Base-by-base conservation (phyloP, 2,797 vertebrate species). In the Sebastes elongatus region DNA sequence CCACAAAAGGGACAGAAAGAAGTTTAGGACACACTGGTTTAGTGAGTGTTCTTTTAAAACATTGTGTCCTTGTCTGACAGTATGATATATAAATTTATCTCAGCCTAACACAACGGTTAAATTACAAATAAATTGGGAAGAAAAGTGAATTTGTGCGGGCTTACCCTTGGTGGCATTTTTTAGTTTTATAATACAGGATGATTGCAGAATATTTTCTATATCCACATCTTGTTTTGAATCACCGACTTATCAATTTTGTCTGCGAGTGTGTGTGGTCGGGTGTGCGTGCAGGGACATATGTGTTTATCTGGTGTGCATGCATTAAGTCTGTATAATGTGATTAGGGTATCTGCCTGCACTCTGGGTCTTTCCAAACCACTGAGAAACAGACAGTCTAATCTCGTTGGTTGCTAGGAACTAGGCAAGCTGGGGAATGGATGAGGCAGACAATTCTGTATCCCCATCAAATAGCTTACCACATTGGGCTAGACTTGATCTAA, bases 371-470 rank as follows among this genome's bases (percentile, higher is more conserved):
- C 77, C 74, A 78, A 89, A 88, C 81, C 89, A 64, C 80, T 4
- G 81, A 87, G 74, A 92, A 89, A 91, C 93, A 92, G 90, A 88
- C 76, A 61, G 85, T 64, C 89, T 94, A 93, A 94, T 94, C 92
- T 92, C 10, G 78, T 92, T 92, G 91, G 92, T 92, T 93, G 90
- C 92, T 93, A 93, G 90, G 89, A 92, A 90, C 85, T 91, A 84
- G 35, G 18, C 16, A 52, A 91, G 85, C 87, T 75, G 74, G 87
- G 76, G 86, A 88, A 88, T 80, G 90, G 91, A 91, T 53, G 86
- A 83, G 86, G 66, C 80, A 69, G 80, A 86, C 82, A 22, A 83
- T 86, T 88, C 53, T 71, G 35, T 83, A 83, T 84, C 87, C 82
- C 86, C 84, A 84, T 90, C 87, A 90, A 90, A 93, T 86, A 76